Evolutionary conservation across 2,888 invertebrate genomes (phyloP).

Genomic region (Anthophora plumipes): DNA sequence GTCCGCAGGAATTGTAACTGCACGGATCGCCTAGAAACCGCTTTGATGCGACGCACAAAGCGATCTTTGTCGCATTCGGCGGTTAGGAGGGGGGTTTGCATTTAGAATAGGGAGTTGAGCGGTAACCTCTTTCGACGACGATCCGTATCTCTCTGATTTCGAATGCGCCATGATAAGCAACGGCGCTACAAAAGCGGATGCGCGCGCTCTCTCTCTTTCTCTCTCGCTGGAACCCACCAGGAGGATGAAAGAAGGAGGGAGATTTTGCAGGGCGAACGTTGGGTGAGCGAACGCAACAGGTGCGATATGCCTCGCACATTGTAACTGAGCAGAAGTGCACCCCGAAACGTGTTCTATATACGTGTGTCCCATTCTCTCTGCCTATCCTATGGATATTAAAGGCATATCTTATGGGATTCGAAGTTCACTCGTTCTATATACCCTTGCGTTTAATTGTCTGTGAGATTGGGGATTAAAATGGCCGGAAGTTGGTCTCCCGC

Average conservation of each 20-base stretch:
- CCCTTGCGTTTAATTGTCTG: neutral
- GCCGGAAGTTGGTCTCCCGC: neutral
- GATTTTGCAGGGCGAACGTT: conserved; percentile 67
- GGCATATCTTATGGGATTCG: neutral
- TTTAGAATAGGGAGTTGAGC: neutral
- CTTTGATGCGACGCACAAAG: conserved; percentile 3
- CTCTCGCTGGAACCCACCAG: conserved; percentile 6
- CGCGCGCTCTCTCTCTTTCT: conserved; percentile 26
- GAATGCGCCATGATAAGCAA: conserved; percentile 57
- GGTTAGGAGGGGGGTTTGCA: neutral
- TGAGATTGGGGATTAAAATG: neutral
- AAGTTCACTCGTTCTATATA: no score
- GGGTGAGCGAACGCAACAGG: conserved; percentile 69
- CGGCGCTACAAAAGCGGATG: conserved; percentile 36
- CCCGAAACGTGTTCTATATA: conserved; percentile 26
- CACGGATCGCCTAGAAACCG: neutral
- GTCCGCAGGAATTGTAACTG: neutral
- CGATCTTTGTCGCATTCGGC: neutral
- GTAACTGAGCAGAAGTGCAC: conserved; percentile 55
- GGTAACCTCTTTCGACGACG: conserved; percentile 8
- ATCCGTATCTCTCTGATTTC: conserved; percentile 26
- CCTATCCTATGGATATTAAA: conserved; percentile 9
- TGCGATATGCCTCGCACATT: conserved; percentile 62
- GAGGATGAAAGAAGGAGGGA: conserved; percentile 32
- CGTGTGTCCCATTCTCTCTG: conserved; percentile 2